phyloP scores from a whole-genome alignment of 2,888 invertebrate species.

The Nemoura dubitans region DNA sequence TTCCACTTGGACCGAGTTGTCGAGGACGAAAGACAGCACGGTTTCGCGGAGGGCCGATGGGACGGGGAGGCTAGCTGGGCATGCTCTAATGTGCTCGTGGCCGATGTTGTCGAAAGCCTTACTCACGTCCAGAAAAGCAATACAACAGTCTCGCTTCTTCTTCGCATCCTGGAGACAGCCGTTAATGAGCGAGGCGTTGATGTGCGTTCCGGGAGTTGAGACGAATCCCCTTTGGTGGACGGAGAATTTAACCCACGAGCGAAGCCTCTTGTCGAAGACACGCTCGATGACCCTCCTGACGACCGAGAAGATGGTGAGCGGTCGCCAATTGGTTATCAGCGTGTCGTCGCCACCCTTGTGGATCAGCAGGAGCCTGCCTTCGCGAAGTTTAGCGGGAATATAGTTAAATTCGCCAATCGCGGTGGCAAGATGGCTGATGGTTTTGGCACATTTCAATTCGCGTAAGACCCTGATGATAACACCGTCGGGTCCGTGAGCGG shows the following conservation, averaged over 20 bases:
- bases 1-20: conserved; percentile 12
- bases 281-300: background rate
- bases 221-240: conserved; percentile 24
- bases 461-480: background rate
- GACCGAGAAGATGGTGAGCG: conserved; percentile 3
- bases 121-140: conserved; percentile 28
- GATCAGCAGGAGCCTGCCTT: background rate
- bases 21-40: background rate
- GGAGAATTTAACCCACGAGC: background rate
- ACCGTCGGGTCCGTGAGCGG: background rate
- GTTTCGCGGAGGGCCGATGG: conserved; percentile 12
- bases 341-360: conserved; percentile 17
- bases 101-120: conserved; percentile 23
- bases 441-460: conserved; percentile 8
- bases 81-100: background rate
- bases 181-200: conserved; percentile 27
- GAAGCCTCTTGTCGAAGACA: conserved; percentile 1
- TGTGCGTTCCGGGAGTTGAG: conserved; percentile 1
- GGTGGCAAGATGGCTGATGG: background rate
- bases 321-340: background rate
- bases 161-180: no score
- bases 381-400: background rate
- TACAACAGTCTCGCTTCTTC: background rate
- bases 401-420: background rate
- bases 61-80: background rate